These are phyloP conservation scores for Berghia stephanieae DNA, from an alignment of 1,140 invertebrate genomes.

Conservation along the genomic window DNA sequence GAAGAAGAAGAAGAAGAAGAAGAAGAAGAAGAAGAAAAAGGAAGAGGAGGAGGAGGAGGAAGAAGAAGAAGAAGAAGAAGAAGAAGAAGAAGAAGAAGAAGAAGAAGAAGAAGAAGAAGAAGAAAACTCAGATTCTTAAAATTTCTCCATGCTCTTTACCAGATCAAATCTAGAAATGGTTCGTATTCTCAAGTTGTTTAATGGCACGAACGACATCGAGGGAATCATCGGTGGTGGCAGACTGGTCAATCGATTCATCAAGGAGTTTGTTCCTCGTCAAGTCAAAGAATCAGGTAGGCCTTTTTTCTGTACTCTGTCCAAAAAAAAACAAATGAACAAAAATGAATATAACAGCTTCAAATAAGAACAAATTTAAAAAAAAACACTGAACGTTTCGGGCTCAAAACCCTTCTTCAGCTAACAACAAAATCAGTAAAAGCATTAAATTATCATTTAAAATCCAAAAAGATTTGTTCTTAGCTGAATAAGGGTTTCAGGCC, in stretches of 20 bases:
- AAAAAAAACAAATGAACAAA: no score
- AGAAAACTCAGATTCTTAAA: constrained; percentile 34
- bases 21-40: background rate
- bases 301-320: no score
- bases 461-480: no score
- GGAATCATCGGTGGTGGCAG: constrained; percentile 35
- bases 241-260: constrained; percentile 26
- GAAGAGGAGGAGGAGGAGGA: background rate
- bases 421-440: no score
- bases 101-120: background rate
- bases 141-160: constrained; percentile 40
- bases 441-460: no score
- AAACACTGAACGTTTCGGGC: no score
- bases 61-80: background rate
- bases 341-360: no score
- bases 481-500: no score
- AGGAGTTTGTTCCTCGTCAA: no score
- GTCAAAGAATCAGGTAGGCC: no score
- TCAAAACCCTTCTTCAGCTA: no score
- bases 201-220: constrained; percentile 54
- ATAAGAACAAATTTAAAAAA: no score
- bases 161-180: constrained; percentile 59
- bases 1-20: background rate
- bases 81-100: background rate
- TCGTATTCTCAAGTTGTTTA: constrained; percentile 49